Evolutionary conservation across 2,113 vertebrate species (phyloP), one percentile per base, ranked within the genome.

Genomic region (Anser brachyrhynchus): DNA sequence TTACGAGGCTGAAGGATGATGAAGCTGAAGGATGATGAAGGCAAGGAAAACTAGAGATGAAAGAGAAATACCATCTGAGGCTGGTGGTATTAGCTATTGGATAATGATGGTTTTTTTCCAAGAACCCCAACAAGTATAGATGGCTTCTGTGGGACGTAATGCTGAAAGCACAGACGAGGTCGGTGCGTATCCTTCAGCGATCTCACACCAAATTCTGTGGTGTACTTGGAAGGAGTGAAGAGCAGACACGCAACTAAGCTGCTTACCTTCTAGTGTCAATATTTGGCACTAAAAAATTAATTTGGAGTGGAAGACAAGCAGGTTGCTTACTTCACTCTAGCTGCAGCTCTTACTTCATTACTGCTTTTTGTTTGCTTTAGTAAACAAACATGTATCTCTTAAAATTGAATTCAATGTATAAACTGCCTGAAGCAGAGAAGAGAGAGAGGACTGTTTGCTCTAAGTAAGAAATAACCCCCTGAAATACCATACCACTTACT

Each of bases 201-300:
- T 67, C 54, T 92, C 33, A 5, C 46, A 90, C 66, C 72, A 55
- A 86, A 92, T 64, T 57, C 74, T 54, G 90, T 67, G 44, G 44
- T 51, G 52, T 43, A 33, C 57, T 77, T 86, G 33, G 52, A 58
- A 86, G 81, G 89, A 93, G 80, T 54, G 61, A 43, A 78, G 80
- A 70, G 59, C 64, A 84, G 78, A 29, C 11, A 4, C 66, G 78
- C 75, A 51, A 41, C 65, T 95, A 83, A 94, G 90, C 83, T 80
- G 65, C 62, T 95, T 87, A 74, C 41, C 58, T 93, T 84, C 43
- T 55, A 59, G 46, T 80, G 84, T 85, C 90, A 92, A 80, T 95
- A 70, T 95, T 85, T 87, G 84, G 62, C 55, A 54, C 66, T 95
- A 82, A 93, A 94, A 72, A 35, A 14, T 49, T 78, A 49, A 43